Evolutionary conservation across 2,888 invertebrate species (phyloP).

Genomic region (Idaea aversata): DNA sequence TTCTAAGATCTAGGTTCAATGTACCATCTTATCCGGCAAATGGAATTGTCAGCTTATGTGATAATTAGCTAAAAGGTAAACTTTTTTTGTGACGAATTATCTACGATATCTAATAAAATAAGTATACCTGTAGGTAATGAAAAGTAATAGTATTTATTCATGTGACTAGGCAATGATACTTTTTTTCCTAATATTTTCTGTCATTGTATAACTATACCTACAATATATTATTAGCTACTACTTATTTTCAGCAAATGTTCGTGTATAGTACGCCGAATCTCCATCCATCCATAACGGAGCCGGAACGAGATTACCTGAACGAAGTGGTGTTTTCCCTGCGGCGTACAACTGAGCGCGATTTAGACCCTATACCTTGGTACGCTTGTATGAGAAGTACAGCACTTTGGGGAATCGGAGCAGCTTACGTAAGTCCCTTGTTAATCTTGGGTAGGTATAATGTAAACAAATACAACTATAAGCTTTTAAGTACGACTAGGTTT

Average conservation of each 20-base stretch:
- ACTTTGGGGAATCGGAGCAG: slow-evolving; percentile 16
- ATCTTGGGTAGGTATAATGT: neutral
- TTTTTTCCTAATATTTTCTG: neutral
- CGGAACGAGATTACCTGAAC: slow-evolving; percentile 16
- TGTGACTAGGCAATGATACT: too few relatives aligned
- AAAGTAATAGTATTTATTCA: too few relatives aligned
- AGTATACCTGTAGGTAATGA: too few relatives aligned
- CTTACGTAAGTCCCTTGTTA: slow-evolving; percentile 16
- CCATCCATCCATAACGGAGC: slow-evolving; percentile 14
- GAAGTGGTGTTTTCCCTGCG: slow-evolving; percentile 6
- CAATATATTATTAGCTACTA: too few relatives aligned
- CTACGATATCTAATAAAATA: too few relatives aligned
- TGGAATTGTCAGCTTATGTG: neutral
- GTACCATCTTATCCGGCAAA: too few relatives aligned
- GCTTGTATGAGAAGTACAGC: slow-evolving; percentile 11
- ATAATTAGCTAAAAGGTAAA: too few relatives aligned
- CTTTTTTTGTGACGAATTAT: too few relatives aligned
- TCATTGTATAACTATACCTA: too few relatives aligned
- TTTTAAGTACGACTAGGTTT: too few relatives aligned
- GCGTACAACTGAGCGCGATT: slow-evolving; percentile 16
- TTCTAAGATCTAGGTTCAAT: neutral
- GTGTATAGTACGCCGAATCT: slow-evolving; percentile 15
- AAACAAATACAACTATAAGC: too few relatives aligned
- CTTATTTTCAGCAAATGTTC: neutral
- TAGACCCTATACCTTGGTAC: slow-evolving; percentile 20